A percentile compares a stretch with the other conserved stretches of the same genome.
These are phyloP conservation scores for Actinernus sp. DNA, from an alignment of 92 coral and sea anemone species.

Conservation along the genomic window DNA sequence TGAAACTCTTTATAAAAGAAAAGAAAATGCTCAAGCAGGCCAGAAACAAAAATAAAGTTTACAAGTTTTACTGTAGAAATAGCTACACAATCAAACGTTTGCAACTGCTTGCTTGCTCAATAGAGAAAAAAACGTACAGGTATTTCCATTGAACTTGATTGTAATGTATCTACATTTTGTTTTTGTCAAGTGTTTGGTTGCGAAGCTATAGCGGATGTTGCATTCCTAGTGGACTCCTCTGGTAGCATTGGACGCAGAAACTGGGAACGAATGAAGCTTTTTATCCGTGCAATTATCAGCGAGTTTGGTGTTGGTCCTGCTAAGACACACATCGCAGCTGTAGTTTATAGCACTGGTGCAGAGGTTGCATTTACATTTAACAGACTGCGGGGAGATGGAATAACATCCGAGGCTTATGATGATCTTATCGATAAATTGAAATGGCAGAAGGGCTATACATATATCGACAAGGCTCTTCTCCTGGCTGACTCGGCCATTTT, in stretches of 20 bases:
- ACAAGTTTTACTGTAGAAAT: too few species aligned
- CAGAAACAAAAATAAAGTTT: too few species aligned
- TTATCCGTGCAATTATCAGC: neutral
- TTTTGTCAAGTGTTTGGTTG: neutral
- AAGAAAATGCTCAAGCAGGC: too few species aligned
- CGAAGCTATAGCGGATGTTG: constrained; percentile 3
- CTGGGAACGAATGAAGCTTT: constrained; percentile 21
- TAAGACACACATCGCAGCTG: neutral
- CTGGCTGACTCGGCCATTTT: neutral
- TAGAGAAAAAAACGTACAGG: too few species aligned
- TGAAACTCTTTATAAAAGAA: too few species aligned
- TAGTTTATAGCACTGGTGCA: constrained; percentile 2
- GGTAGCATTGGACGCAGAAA: constrained; percentile 33
- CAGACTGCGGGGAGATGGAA: neutral
- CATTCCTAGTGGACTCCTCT: constrained; percentile 25
- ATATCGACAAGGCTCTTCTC: constrained; percentile 1
- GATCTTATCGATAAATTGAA: neutral
- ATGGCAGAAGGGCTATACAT: neutral
- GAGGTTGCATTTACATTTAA: neutral
- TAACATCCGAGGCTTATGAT: neutral
- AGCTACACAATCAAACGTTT: too few species aligned
- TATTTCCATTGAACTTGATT: too few species aligned
- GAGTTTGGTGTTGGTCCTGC: neutral
- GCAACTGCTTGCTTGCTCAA: too few species aligned
- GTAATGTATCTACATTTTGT: neutral